These are phyloP conservation scores for Sphyrna mokarran DNA, from an alignment of 2,113 vertebrate species.

Conservation along the genomic window DNA sequence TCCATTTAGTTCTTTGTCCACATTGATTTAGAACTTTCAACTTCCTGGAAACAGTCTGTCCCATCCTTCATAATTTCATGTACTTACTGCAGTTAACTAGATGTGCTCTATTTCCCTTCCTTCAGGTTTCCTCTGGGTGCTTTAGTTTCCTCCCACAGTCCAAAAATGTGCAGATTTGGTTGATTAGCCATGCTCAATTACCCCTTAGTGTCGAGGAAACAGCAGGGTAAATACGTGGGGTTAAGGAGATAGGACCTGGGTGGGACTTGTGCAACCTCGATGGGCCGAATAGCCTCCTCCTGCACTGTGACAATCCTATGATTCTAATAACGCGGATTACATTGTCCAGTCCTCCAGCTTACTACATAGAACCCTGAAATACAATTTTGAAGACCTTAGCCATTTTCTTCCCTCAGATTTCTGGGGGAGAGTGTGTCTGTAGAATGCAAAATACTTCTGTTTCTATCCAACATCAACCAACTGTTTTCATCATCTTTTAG, in stretches of 20 bases:
- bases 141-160: no score
- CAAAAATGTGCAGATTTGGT: no score
- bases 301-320: no score
- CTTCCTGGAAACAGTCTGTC: background rate
- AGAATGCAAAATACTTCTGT: background rate
- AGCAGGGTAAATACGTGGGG: no score
- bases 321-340: background rate
- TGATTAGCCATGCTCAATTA: no score
- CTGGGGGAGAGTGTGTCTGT: background rate
- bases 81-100: background rate
- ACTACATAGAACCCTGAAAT: background rate
- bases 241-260: no score
- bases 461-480: background rate
- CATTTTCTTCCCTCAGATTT: background rate
- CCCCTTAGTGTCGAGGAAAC: no score
- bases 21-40: background rate
- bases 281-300: no score
- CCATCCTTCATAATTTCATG: background rate
- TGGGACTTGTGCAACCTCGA: no score
- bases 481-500: background rate
- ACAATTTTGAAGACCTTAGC: background rate
- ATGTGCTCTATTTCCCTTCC: background rate
- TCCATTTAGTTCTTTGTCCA: background rate
- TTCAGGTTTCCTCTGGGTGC: no score
- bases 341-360: background rate